Evolutionary conservation across 2,113 vertebrate species (phyloP).

Genomic region (Porphyrio hochstetteri): DNA sequence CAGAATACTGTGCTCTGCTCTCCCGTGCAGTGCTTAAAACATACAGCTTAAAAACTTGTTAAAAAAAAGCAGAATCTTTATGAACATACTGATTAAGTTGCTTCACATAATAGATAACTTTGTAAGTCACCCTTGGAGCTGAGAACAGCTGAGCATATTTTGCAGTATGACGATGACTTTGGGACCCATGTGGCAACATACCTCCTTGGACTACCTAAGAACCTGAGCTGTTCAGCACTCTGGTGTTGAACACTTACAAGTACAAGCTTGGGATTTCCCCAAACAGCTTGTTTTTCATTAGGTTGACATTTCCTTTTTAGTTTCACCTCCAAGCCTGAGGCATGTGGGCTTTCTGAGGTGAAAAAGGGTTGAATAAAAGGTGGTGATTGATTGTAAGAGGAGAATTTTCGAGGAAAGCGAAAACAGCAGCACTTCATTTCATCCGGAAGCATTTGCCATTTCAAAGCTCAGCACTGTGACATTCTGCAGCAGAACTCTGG

Average conservation of each 20-base stretch:
- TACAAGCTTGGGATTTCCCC: background rate
- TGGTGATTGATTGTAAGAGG: background rate
- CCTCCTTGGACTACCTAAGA: background rate
- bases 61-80: background rate
- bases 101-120: background rate
- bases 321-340: background rate
- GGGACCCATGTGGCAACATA: fast-evolving
- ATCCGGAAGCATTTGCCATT: background rate
- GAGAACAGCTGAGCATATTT: background rate
- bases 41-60: background rate
- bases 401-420: background rate
- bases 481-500: background rate
- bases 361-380: background rate
- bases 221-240: background rate
- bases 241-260: background rate
- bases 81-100: fast-evolving
- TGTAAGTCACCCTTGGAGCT: background rate
- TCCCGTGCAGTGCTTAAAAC: background rate
- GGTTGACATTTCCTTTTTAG: background rate
- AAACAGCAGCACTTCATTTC: background rate
- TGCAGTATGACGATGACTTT: background rate
- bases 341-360: background rate
- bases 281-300: background rate
- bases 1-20: background rate
- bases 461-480: background rate